These are phyloP conservation scores for Polypedilum pembai DNA, from an alignment of 1,140 invertebrate genomes.

Conservation along the genomic window DNA sequence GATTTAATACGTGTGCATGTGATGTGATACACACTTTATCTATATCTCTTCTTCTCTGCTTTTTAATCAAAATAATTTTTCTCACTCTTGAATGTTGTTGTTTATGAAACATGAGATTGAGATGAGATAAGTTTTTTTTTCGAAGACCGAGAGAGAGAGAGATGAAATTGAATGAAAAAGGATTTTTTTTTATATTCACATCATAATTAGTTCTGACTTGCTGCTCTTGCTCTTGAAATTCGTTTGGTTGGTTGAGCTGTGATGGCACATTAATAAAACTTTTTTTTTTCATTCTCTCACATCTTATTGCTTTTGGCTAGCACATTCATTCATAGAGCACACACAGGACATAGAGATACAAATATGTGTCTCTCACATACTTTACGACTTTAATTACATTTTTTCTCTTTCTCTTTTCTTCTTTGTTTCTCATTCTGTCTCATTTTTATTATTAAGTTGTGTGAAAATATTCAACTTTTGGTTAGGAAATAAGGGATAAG, in stretches of 20 bases:
- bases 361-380: not conserved
- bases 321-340: not conserved
- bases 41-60: not conserved
- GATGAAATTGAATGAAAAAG: too few relatives aligned
- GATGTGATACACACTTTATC: not conserved
- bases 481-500: too few relatives aligned
- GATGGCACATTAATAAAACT: slow-evolving; percentile 23
- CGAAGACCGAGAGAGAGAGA: not conserved
- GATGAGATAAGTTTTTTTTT: slow-evolving; percentile 14
- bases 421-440: not conserved
- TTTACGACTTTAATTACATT: slow-evolving; percentile 26
- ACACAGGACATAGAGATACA: not conserved
- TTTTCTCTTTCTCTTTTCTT: not conserved
- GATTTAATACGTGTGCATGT: slow-evolving; percentile 17
- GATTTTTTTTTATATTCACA: slow-evolving; percentile 14
- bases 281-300: not conserved
- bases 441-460: not conserved
- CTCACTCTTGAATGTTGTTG: not conserved
- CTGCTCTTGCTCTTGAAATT: not conserved
- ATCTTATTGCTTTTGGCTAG: not conserved
- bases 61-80: slow-evolving; percentile 13
- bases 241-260: not conserved
- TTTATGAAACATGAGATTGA: slow-evolving; percentile 17
- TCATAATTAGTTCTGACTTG: slow-evolving; percentile 27
- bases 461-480: too few relatives aligned